Conservation (phyloP, 1,140 invertebrate genomes). For the Sarcophaga peregrina region DNA sequence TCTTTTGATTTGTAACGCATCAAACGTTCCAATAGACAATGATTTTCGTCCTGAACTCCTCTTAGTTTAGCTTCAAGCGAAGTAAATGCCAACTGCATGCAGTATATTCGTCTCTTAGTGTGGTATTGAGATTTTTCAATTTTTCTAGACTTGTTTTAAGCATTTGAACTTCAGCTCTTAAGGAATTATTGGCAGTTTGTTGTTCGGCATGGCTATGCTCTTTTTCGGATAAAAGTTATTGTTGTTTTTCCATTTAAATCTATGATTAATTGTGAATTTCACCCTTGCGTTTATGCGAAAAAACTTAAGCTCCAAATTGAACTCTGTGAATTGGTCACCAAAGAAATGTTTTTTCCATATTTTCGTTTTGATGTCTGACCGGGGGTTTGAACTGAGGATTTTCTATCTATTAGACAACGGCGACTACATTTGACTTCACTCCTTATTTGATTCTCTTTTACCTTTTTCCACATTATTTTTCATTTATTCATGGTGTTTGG, state of each 20-base stretch:
- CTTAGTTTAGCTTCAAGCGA: constrained; percentile 90
- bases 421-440: too few species aligned
- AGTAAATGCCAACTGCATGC: constrained; percentile 91
- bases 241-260: constrained; percentile 90
- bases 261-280: constrained; percentile 93
- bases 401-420: too few species aligned
- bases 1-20: constrained; percentile 93
- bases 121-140: constrained; percentile 84
- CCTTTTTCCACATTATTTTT: too few species aligned
- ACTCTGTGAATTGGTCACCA: too few species aligned
- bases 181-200: constrained; percentile 72
- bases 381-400: too few species aligned
- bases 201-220: constrained; percentile 83
- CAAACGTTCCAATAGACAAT: constrained; percentile 84
- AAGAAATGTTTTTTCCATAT: too few species aligned
- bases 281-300: constrained; percentile 84
- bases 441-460: too few species aligned
- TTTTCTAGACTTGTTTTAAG: constrained; percentile 73
- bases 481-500: too few species aligned
- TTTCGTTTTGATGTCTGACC: too few species aligned
- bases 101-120: constrained; percentile 93
- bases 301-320: too few species aligned
- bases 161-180: constrained; percentile 77
- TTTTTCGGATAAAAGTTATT: constrained; percentile 78
- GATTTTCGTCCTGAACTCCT: constrained; percentile 89